These are phyloP conservation scores for Lemur catta DNA, from an alignment of 2,797 vertebrate genomes.

Conservation along the genomic window DNA sequence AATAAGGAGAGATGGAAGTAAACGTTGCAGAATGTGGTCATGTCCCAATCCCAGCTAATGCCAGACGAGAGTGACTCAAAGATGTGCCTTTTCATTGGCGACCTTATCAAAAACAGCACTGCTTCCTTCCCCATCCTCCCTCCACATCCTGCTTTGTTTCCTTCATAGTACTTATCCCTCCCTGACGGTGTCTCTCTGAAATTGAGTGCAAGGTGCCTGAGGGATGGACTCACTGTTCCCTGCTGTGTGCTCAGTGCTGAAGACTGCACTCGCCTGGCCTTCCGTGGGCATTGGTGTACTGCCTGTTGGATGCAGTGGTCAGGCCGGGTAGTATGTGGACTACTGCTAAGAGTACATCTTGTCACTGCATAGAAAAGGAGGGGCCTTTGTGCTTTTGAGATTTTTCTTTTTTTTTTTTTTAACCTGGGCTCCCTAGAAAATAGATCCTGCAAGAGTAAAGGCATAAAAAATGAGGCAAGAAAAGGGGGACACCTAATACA, in stretches of 20 bases:
- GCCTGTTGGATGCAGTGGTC: background rate
- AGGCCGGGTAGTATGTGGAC: too few relatives aligned
- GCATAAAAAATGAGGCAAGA: background rate
- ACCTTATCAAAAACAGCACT: background rate
- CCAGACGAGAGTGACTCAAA: background rate
- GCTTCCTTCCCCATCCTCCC: background rate
- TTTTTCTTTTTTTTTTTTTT: background rate
- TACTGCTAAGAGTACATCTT: background rate
- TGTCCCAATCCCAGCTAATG: background rate
- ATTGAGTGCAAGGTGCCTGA: background rate
- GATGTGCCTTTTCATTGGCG: background rate
- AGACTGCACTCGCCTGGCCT: background rate
- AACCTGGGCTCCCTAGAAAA: background rate
- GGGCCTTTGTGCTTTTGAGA: background rate
- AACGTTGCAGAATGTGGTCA: background rate
- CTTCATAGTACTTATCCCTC: background rate
- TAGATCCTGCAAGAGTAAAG: background rate
- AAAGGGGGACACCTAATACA: background rate
- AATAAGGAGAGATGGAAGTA: background rate
- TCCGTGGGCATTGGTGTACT: background rate
- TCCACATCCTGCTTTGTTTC: background rate
- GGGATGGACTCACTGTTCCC: background rate
- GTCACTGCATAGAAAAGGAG: background rate
- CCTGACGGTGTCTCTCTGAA: background rate
- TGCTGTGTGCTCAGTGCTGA: background rate